These are phyloP conservation scores for Oscheius onirici DNA, from an alignment of 2,888 invertebrate species.

Conservation along the genomic window DNA sequence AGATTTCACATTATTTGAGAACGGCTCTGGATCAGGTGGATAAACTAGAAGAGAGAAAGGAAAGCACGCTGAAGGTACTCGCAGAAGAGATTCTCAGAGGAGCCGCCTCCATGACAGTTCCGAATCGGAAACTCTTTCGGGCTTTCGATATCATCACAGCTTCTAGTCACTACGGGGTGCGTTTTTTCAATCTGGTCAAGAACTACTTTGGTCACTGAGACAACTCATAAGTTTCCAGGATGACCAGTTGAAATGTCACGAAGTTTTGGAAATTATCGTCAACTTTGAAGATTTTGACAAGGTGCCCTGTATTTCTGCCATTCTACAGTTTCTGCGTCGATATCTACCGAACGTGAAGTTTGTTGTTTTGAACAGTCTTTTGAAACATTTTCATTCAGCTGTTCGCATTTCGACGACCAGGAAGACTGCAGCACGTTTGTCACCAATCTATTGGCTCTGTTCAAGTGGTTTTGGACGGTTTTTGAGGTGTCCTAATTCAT, in stretches of 20 bases:
- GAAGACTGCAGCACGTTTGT: neutral
- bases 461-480: constrained; percentile 14
- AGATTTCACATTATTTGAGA: neutral
- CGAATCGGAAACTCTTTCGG: neutral
- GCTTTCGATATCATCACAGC: neutral
- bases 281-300: constrained; percentile 4
- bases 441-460: neutral
- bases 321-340: neutral
- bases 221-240: neutral
- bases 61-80: neutral
- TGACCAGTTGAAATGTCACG: neutral
- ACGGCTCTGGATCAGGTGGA: neutral
- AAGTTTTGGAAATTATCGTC: neutral
- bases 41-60: neutral
- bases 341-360: constrained; percentile 5
- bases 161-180: no score
- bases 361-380: neutral
- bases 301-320: neutral
- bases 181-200: no score
- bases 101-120: neutral
- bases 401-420: constrained; percentile 12
- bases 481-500: neutral
- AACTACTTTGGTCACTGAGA: no score
- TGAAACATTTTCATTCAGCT: constrained; percentile 4
- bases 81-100: neutral